Base-by-base conservation (phyloP, 2,888 invertebrate genomes). In the Omphaloscelis lunosa region DNA sequence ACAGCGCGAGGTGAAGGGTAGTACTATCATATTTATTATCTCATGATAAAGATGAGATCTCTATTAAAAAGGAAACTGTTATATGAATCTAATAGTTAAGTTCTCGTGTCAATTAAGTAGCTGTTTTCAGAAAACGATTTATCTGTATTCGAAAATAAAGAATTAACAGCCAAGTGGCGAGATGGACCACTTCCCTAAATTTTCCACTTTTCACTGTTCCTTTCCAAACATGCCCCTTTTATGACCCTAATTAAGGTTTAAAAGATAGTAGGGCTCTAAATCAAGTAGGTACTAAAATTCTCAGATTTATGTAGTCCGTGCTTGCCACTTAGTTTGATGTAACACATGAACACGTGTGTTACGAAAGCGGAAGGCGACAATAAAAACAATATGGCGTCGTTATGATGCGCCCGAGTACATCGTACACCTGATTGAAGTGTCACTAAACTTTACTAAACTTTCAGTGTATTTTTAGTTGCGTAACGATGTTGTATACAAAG, bases 351-450 rank as follows among this genome's bases (percentile, higher is more conserved):
- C 88, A 89, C 89, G 85, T 89, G 90, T 82, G 88, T 94, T 92
- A 92, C 91, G 92, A 92, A 91, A 93, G 90, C 94, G 94, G 94
- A 94, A 92, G 92, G 85, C 88, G 89, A 89, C 90, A 91, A 89
- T 93, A 92, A 93, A 93, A 91, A 84, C 90, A 90, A 90, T 87
- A 91, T 91, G 90, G 91, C 90, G 89, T 89, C 91, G 89, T 92
- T 90, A 90, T 91, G 89, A 90, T 88, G 89, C 86, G 86, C 86
- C 78, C 84, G 87, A 85, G 88, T 87, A 87, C 84, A 87, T 86
- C 89, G 84, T 86, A 86, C 86, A 88, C 88, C 90, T 92, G 91
- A 93, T 91, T 90, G 90, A 90, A 90, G 89, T 88, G 88, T 89
- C 89, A 88, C 87, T 89, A 89, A 90, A 88, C 88, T 89, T 88